Conservation (phyloP, 2,888 invertebrate genomes). For the Caenorhabditis imperialis region DNA sequence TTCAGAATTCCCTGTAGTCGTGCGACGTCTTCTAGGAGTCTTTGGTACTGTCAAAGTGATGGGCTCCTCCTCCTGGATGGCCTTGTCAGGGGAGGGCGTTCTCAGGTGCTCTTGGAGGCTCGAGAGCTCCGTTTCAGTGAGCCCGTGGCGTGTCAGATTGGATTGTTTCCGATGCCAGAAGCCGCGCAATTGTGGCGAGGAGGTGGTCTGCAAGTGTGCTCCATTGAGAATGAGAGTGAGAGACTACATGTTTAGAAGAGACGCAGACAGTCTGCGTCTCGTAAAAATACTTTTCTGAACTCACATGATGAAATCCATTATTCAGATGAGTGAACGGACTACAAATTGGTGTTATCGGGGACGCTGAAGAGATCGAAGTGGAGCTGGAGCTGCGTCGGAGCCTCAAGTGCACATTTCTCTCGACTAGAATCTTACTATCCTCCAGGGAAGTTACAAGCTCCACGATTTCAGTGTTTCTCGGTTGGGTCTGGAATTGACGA, state of each 20-base stretch:
- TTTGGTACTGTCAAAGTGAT: conserved; percentile 12
- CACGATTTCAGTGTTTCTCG: conserved; percentile 57
- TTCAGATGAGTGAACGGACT: conserved; percentile 20
- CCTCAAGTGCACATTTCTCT: conserved; percentile 40
- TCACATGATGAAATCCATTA: conserved; percentile 52
- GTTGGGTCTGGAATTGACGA: conserved; percentile 53
- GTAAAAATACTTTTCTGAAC: neutral
- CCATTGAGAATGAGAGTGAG: no score
- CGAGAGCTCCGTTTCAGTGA: conserved; percentile 49
- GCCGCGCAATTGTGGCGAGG: conserved; percentile 57
- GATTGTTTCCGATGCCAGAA: conserved; percentile 61
- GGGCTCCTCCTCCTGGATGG: neutral
- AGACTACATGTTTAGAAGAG: no score
- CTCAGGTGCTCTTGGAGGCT: conserved; percentile 43
- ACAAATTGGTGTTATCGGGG: conserved; percentile 16
- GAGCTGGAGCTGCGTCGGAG: conserved; percentile 43
- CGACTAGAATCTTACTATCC: conserved; percentile 46
- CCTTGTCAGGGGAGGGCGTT: conserved; percentile 28
- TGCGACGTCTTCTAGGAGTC: conserved; percentile 24
- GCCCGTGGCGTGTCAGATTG: conserved; percentile 27
- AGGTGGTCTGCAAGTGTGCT: conserved; percentile 39
- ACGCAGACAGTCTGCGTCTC: no score
- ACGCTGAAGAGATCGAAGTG: conserved; percentile 37
- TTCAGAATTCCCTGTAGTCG: conserved; percentile 22
- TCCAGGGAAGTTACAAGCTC: conserved; percentile 45